Evolutionary conservation across 2,113 vertebrate genomes (phyloP).

Genomic region (Triplophysa tibetana): DNA sequence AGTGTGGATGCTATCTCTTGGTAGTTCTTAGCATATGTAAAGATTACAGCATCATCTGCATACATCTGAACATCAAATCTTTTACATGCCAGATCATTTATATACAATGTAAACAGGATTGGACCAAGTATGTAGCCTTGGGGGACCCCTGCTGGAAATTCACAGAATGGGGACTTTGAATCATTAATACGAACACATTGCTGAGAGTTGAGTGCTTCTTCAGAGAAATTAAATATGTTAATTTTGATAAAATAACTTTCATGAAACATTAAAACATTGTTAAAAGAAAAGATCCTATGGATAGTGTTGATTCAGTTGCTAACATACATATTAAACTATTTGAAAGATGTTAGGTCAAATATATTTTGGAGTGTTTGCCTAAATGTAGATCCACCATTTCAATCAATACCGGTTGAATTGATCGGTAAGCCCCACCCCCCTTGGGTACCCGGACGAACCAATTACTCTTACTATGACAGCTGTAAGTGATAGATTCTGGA

Average conservation of each 20-base stretch:
- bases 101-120: background rate
- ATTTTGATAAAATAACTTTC: background rate
- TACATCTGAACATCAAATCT: background rate
- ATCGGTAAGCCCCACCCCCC: too few species aligned
- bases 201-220: background rate
- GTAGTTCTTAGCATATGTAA: background rate
- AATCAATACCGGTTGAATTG: too few species aligned
- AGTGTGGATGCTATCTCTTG: conserved; percentile 1
- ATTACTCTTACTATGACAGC: too few species aligned
- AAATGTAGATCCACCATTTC: too few species aligned
- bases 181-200: background rate
- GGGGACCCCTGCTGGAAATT: background rate
- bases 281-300: too few species aligned
- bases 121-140: background rate
- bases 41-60: conserved; percentile 3
- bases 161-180: background rate
- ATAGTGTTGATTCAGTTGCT: too few species aligned
- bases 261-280: too few species aligned
- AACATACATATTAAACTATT: too few species aligned
- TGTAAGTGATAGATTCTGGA: too few species aligned
- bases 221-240: background rate
- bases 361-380: too few species aligned
- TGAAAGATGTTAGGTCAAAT: too few species aligned
- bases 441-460: too few species aligned
- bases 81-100: background rate